Conservation (phyloP, 2,888 invertebrate species). For the Ecliptopera silaceata region DNA sequence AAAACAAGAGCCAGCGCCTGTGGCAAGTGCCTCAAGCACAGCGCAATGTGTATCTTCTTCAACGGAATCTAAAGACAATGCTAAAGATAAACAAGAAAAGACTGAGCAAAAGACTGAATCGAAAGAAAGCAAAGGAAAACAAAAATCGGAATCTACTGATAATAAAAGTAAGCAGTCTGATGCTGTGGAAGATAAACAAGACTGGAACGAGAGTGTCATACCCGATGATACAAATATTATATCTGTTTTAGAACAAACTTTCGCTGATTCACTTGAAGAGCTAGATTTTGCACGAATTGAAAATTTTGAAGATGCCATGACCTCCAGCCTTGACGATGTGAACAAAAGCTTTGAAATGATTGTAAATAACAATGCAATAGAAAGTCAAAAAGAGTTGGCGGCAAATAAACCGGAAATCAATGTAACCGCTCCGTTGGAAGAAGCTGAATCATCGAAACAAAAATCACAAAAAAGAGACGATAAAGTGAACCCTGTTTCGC, state of each 20-base stretch:
- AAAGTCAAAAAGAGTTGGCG: conserved; percentile 36
- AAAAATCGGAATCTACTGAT: conserved; percentile 41
- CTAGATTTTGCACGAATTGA: conserved; percentile 66
- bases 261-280: conserved; percentile 31
- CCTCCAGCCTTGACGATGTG: conserved; percentile 70
- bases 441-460: conserved; percentile 37
- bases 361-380: conserved; percentile 53
- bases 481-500: conserved; percentile 60
- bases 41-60: conserved; percentile 20
- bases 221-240: conserved; percentile 21
- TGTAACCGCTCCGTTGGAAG: conserved; percentile 60
- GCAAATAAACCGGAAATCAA: conserved; percentile 63
- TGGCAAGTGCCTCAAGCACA: conserved; percentile 24
- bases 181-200: conserved; percentile 3
- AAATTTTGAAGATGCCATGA: conserved; percentile 74
- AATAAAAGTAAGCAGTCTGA: conserved; percentile 59
- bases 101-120: conserved; percentile 48
- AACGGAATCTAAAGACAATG: conserved; percentile 36
- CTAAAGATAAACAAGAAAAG: conserved; percentile 46
- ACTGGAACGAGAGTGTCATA: conserved; percentile 4
- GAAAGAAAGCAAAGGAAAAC: conserved; percentile 37
- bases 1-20: conserved; percentile 49
- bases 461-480: conserved; percentile 44
- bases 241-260: conserved; percentile 13
- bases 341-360: conserved; percentile 74